Conservation (phyloP, 2,888 invertebrate species). For the Philhelius pedissequus region DNA sequence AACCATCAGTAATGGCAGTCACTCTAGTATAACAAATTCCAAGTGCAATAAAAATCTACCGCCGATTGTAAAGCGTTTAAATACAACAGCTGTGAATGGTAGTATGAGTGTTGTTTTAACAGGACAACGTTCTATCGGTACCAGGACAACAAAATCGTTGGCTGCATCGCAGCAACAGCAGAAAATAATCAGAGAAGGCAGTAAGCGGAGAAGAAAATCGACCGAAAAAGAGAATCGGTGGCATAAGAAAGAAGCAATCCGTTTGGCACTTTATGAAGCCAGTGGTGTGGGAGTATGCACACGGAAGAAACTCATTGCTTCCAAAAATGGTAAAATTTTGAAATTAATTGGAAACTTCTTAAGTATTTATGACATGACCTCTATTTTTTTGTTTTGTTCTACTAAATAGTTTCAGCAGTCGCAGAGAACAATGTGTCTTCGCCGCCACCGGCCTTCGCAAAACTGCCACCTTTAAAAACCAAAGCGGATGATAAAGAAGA, state of each 20-base stretch:
- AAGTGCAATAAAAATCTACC: conserved; percentile 66
- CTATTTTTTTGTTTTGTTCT: background rate
- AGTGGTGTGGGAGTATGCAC: conserved; percentile 45
- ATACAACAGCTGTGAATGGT: conserved; percentile 46
- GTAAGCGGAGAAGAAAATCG: conserved; percentile 42
- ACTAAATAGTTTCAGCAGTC: conserved; percentile 55
- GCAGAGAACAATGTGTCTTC: conserved; percentile 57
- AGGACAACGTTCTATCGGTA: conserved; percentile 30
- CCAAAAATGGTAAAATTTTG: conserved; percentile 18
- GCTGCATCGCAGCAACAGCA: conserved; percentile 19
- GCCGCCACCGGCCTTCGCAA: conserved; percentile 37
- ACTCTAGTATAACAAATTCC: conserved; percentile 36
- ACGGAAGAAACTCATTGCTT: conserved; percentile 45
- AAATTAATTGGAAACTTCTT: background rate
- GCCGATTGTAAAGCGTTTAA: conserved; percentile 67
- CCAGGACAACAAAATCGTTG: conserved; percentile 20
- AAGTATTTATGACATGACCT: background rate
- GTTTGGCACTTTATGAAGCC: conserved; percentile 67
- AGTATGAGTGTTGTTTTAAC: conserved; percentile 36
- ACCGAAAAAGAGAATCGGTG: conserved; percentile 71
- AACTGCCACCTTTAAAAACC: background rate
- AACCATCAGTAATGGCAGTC: background rate
- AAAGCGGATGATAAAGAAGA: conserved; percentile 26
- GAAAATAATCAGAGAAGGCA: conserved; percentile 14
- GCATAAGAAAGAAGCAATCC: conserved; percentile 68